Evolutionary conservation across 2,797 vertebrate genomes (phyloP), one percentile per base, ranked within the genome.

Genomic region (Sphenopsis melanotis): DNA sequence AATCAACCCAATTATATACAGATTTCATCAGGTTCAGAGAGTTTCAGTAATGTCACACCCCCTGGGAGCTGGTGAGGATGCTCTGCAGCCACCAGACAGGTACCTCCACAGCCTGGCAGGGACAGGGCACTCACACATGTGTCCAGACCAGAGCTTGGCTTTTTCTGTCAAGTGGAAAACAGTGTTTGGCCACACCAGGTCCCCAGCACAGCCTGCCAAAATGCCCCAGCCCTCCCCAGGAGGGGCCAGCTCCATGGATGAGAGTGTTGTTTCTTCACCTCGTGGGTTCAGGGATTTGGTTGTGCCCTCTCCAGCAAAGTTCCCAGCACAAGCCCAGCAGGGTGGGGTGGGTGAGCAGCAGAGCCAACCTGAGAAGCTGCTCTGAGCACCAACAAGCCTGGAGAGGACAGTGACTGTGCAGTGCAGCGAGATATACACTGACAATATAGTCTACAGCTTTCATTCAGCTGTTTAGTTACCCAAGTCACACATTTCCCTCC

Each of bases 261-360:
- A 29, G n/a, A 3, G n/a, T 24, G 36, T 7, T 53, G 46, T 68
- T 44, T 57, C 69, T 83, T 68, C 3, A 6, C 32, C 86, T 60
- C 1, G 0, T 3, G 5, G 11, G 36, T 49, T 64, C 29, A 3
- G 0, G 0, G 13, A 7, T 30, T 71, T 23, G 11, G 29, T 69
- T 26, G 15, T 1, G n/a, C 17, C 34, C 23, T 21, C n/a, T 57
- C 21, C 2, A 2, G 11, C 4, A 12, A 53, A 41, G 57, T 37
- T 90, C 34, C 46, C 74, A 81, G 75, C 66, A 63, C 34, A 87
- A 10, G 9, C 27, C 55, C 56, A 80, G 76, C 32, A 53, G 27
- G 37, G n/a, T 5, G 3, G 11, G 57, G 49, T 37, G 50, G 47
- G 44, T 18, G 42, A 59, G 46, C 46, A 55, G 66, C 66, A 85